Percentiles rank a stretch among this genome's conserved stretches.
Evolutionary conservation across 2,888 invertebrate species (phyloP).

Genomic region (Metacarcinus magister): DNA sequence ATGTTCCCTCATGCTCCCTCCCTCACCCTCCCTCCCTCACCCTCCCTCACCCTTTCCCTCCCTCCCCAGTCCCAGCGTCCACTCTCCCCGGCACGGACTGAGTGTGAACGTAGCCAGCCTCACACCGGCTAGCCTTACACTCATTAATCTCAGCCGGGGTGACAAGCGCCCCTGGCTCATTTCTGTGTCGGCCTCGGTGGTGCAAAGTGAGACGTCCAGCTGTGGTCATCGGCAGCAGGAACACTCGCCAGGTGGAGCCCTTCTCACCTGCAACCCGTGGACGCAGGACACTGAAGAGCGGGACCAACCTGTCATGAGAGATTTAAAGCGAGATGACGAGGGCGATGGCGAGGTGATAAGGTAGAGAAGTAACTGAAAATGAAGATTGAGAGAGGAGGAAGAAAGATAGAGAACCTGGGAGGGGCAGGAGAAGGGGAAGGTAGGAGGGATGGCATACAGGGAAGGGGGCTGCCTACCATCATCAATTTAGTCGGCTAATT

Average conservation of each 20-base stretch:
- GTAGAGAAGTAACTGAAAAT: background rate
- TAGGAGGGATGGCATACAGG: background rate
- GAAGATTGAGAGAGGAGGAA: background rate
- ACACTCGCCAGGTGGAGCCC: conserved; percentile 16
- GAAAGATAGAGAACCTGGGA: background rate
- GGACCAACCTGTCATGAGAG: background rate
- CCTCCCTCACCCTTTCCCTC: background rate
- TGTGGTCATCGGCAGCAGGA: conserved; percentile 11
- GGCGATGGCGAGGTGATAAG: background rate
- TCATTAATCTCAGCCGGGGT: conserved; percentile 10
- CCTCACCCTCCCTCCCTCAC: background rate
- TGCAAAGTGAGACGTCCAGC: conserved; percentile 36
- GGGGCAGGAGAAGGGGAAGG: background rate
- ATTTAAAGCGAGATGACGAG: conserved; percentile 4
- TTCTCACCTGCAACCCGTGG: conserved; percentile 1
- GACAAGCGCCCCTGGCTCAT: conserved; percentile 36
- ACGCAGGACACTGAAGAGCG: background rate
- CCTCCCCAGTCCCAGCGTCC: background rate
- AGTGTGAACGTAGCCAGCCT: background rate
- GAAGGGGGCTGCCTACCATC: background rate
- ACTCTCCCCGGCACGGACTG: background rate
- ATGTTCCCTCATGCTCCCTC: background rate
- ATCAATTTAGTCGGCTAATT: conserved; percentile 41
- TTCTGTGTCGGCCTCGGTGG: background rate
- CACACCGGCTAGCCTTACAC: conserved; percentile 9